Conservation (phyloP, 2,888 invertebrate species). For the Drosophila monieri region DNA sequence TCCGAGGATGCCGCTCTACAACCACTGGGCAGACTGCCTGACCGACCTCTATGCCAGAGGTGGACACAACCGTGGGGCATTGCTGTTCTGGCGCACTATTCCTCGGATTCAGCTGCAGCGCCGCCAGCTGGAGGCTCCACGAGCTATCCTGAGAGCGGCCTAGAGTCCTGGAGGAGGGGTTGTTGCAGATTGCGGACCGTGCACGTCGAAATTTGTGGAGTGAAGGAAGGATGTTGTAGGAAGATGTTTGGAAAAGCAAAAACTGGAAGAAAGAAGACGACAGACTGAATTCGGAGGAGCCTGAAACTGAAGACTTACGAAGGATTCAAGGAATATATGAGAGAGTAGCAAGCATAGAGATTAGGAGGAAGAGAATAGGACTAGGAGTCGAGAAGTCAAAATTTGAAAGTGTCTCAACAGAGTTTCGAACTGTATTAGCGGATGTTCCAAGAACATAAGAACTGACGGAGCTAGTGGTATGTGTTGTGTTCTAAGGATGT, state of each 20-base stretch:
- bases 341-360: no score
- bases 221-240: background rate
- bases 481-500: no score
- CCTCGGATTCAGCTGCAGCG: conserved; percentile 36
- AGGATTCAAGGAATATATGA: no score
- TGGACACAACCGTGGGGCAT: conserved; percentile 52
- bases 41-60: conserved; percentile 51
- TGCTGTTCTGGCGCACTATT: conserved; percentile 52
- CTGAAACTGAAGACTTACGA: no score
- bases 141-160: background rate
- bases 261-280: no score
- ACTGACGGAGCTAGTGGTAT: no score
- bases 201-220: background rate
- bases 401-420: no score
- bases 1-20: conserved; percentile 62
- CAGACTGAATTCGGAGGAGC: no score
- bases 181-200: background rate
- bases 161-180: background rate
- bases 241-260: background rate
- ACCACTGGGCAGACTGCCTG: conserved; percentile 57
- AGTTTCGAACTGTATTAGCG: no score
- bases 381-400: no score
- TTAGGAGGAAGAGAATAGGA: no score
- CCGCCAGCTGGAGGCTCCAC: background rate
- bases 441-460: no score